A percentile compares a stretch with the other conserved stretches of the same genome.
phyloP scores from a whole-genome alignment of 2,113 vertebrate genomes.

The Heliornis fulica region DNA sequence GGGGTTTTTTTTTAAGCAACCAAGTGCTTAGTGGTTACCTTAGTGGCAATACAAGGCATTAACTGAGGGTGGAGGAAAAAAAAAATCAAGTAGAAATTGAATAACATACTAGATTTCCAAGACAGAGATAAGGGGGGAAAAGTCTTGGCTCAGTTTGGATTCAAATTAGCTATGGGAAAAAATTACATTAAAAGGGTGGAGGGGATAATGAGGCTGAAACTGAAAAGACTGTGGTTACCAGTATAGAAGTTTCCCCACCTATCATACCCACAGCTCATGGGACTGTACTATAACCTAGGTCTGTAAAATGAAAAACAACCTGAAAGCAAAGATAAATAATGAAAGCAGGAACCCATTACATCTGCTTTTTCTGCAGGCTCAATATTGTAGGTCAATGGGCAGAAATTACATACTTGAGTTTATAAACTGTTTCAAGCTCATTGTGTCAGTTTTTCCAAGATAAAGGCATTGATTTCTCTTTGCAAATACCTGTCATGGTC shows the following conservation, averaged over 20 bases:
- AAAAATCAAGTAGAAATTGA: not conserved
- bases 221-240: not conserved
- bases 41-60: not conserved
- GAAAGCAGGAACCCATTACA: not conserved
- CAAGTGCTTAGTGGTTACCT: too few relatives aligned
- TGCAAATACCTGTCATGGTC: slow-evolving; percentile 84
- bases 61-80: not conserved
- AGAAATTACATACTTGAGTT: not conserved
- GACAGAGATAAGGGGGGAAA: not conserved
- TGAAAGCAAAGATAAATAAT: not conserved
- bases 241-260: not conserved
- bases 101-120: not conserved
- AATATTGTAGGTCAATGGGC: not conserved
- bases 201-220: not conserved
- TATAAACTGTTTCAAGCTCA: not conserved
- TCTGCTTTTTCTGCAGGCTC: not conserved
- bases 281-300: not conserved
- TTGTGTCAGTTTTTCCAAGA: not conserved
- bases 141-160: not conserved
- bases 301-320: not conserved
- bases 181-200: not conserved
- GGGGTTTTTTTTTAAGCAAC: not conserved
- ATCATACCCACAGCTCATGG: not conserved
- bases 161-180: not conserved
- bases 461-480: not conserved